Conservation (phyloP, 2,113 vertebrate species). For the Mohoua ochrocephala region DNA sequence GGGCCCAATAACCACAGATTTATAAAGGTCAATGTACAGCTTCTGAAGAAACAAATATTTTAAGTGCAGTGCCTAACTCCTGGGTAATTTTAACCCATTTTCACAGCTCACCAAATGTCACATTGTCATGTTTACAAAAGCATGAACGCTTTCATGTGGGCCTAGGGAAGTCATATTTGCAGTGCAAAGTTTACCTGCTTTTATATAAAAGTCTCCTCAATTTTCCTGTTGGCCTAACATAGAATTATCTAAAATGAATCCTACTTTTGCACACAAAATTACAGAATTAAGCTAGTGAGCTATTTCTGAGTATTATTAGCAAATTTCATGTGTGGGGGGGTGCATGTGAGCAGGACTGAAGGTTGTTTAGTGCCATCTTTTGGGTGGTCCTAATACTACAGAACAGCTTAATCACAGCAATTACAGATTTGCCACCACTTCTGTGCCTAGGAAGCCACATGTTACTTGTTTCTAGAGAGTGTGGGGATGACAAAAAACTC, state of each 20-base stretch:
- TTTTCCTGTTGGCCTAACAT: neutral
- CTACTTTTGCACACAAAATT: neutral
- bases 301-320: neutral
- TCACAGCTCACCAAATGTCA: neutral
- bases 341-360: neutral
- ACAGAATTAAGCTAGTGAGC: neutral
- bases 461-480: neutral
- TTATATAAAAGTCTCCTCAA: neutral
- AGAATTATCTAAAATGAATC: neutral
- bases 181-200: conserved; percentile 14
- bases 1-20: neutral
- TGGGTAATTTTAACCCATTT: neutral
- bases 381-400: conserved; percentile 69
- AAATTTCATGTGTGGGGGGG: neutral
- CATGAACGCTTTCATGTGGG: neutral
- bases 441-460: neutral
- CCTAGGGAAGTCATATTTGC: neutral
- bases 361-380: conserved; percentile 73
- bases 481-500: neutral
- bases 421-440: neutral
- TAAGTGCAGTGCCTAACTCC: neutral
- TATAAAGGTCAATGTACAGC: neutral
- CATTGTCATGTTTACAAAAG: neutral
- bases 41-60: neutral
- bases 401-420: neutral